A percentile compares a stretch with the other conserved stretches of the same genome.
phyloP scores from a whole-genome alignment of 1,140 invertebrate species.

The Drosophila aff. region DNA sequence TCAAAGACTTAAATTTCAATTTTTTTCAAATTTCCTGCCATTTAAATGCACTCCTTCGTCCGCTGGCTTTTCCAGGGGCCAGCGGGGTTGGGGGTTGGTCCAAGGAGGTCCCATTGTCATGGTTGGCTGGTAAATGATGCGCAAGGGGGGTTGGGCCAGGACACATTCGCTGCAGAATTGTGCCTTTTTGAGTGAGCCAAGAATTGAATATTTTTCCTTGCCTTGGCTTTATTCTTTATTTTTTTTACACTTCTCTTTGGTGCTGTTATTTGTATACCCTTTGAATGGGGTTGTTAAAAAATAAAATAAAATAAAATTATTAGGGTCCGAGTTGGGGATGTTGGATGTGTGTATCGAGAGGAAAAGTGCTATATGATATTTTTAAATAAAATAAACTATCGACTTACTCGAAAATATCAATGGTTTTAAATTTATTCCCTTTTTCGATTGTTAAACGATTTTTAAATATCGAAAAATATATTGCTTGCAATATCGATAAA shows the following conservation, averaged over 20 bases:
- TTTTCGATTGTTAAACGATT: no score
- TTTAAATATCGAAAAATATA: not conserved
- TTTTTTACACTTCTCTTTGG: slow-evolving; percentile 37
- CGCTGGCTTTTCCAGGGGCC: slow-evolving; percentile 36
- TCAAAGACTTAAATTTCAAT: slow-evolving; percentile 84
- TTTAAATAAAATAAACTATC: no score
- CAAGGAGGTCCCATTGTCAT: slow-evolving; percentile 57
- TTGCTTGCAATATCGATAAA: not conserved
- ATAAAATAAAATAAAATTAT: not conserved
- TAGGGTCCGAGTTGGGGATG: not conserved
- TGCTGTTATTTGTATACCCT: slow-evolving; percentile 14
- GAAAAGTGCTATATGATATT: not conserved
- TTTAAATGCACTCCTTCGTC: slow-evolving; percentile 82
- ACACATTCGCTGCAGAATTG: slow-evolving; percentile 69
- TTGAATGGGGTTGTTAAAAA: not conserved
- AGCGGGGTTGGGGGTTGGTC: not conserved
- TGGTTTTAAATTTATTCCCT: no score
- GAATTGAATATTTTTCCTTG: slow-evolving; percentile 73
- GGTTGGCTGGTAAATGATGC: slow-evolving; percentile 77
- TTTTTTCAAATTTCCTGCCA: slow-evolving; percentile 83
- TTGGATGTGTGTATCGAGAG: not conserved
- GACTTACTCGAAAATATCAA: no score
- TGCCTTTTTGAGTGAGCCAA: slow-evolving; percentile 69
- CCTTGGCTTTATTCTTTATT: slow-evolving; percentile 10
- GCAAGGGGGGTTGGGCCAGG: slow-evolving; percentile 20